These are phyloP conservation scores for Lacanobia oleracea DNA, from an alignment of 2,888 invertebrate species.

Conservation along the genomic window DNA sequence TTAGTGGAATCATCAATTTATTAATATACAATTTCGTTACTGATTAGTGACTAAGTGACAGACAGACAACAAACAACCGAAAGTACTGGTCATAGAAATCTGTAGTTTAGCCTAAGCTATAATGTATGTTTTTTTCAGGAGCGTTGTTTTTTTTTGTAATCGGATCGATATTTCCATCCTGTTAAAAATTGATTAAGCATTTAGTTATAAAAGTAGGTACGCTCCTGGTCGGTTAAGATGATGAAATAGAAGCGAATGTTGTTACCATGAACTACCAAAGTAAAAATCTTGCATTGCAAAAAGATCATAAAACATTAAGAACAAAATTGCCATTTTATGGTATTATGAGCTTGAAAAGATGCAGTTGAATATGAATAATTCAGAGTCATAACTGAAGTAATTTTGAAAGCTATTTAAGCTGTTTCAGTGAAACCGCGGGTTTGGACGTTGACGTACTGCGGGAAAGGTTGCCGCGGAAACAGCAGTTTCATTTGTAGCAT, in stretches of 20 bases:
- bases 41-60: too few species aligned
- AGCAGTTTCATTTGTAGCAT: slow-evolving; percentile 6
- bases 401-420: slow-evolving; percentile 32
- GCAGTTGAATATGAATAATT: slow-evolving; percentile 30
- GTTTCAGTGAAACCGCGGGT: slow-evolving; percentile 16
- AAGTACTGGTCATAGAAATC: too few species aligned
- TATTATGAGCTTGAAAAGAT: background rate
- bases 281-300: background rate
- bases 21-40: too few species aligned
- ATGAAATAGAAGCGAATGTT: background rate
- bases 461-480: slow-evolving; percentile 10
- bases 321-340: background rate
- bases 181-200: too few species aligned
- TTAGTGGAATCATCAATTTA: too few species aligned
- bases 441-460: slow-evolving; percentile 37
- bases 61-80: too few species aligned
- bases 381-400: slow-evolving; percentile 29
- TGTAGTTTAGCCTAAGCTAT: too few species aligned
- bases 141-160: background rate
- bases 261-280: background rate
- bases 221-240: background rate
- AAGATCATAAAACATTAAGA: background rate
- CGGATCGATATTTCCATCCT: background rate
- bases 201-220: too few species aligned
- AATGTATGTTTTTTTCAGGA: too few species aligned